Percentiles rank a stretch among this genome's conserved stretches.
Evolutionary conservation across 2,888 invertebrate genomes (phyloP).

Genomic region (Eulithis testata): DNA sequence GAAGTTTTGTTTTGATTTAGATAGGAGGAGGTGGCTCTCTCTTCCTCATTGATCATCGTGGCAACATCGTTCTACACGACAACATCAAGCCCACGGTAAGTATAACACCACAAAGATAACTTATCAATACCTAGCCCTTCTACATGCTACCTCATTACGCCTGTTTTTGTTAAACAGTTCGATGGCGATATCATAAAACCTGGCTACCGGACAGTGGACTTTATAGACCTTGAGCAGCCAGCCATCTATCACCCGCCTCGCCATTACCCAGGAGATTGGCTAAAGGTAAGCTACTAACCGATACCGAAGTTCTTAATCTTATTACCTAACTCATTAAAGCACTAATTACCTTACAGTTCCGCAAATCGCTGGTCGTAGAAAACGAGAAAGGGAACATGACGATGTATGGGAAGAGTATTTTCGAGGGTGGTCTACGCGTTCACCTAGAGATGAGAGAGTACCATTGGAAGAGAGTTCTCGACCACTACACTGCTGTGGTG

Average conservation of each 20-base stretch:
- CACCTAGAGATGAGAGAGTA: slow-evolving; percentile 66
- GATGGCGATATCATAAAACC: slow-evolving; percentile 76
- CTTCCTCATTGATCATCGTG: slow-evolving; percentile 72
- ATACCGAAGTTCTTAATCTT: too few relatives aligned
- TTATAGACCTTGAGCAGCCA: slow-evolving; percentile 75
- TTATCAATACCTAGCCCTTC: too few relatives aligned
- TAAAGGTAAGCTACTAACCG: slow-evolving; percentile 55
- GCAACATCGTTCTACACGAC: slow-evolving; percentile 74
- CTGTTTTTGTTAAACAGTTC: slow-evolving; percentile 54
- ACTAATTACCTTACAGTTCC: slow-evolving; percentile 57
- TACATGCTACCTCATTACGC: too few relatives aligned
- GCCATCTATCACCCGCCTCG: slow-evolving; percentile 62
- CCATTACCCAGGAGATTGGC: slow-evolving; percentile 69
- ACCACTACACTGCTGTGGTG: slow-evolving; percentile 74
- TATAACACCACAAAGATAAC: slow-evolving; percentile 4
- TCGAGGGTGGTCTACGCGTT: slow-evolving; percentile 69
- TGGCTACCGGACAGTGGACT: slow-evolving; percentile 76
- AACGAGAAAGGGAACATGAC: slow-evolving; percentile 59
- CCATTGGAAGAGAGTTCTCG: slow-evolving; percentile 68
- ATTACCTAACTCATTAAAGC: too few relatives aligned
- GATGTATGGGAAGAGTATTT: slow-evolving; percentile 66
- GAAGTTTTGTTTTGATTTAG: slow-evolving; percentile 48
- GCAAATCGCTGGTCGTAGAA: slow-evolving; percentile 63
- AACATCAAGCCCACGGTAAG: slow-evolving; percentile 70
- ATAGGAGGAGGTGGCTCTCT: slow-evolving; percentile 70